Percentiles rank a stretch among this genome's conserved stretches.
Conservation (phyloP, 2,113 vertebrate genomes). For the Agapornis roseicollis region DNA sequence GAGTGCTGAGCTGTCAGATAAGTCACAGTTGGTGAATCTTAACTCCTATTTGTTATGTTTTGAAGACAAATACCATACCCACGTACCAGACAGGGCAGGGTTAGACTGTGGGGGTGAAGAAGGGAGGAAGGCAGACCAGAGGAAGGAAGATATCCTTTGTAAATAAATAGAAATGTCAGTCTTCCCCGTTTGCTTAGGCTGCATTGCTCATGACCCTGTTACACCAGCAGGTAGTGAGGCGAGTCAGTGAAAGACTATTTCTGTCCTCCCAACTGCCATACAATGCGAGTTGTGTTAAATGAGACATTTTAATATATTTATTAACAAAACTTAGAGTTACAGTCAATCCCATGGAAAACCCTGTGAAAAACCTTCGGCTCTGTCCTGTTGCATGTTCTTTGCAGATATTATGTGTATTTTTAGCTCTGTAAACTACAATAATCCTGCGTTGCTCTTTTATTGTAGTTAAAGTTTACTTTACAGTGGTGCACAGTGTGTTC, state of each 20-base stretch:
- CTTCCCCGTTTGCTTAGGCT: conserved; percentile 19
- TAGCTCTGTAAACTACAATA: neutral
- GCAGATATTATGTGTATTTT: neutral
- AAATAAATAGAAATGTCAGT: conserved; percentile 59
- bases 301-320: neutral
- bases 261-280: neutral
- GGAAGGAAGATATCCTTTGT: conserved; percentile 62
- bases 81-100: conserved; percentile 56
- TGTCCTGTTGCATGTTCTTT: neutral
- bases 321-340: neutral
- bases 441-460: neutral
- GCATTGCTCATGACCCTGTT: conserved; percentile 19
- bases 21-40: conserved; percentile 35
- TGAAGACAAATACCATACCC: conserved; percentile 46
- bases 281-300: neutral
- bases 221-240: neutral
- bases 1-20: conserved; percentile 50
- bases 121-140: conserved; percentile 56
- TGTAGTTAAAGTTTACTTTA: neutral
- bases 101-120: conserved; percentile 60
- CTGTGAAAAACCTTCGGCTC: neutral
- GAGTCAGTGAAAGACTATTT: neutral
- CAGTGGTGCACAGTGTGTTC: neutral
- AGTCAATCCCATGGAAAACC: neutral
- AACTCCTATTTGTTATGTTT: conserved; percentile 42